Conservation (phyloP, 2,113 vertebrate genomes). For the Mola mola region DNA sequence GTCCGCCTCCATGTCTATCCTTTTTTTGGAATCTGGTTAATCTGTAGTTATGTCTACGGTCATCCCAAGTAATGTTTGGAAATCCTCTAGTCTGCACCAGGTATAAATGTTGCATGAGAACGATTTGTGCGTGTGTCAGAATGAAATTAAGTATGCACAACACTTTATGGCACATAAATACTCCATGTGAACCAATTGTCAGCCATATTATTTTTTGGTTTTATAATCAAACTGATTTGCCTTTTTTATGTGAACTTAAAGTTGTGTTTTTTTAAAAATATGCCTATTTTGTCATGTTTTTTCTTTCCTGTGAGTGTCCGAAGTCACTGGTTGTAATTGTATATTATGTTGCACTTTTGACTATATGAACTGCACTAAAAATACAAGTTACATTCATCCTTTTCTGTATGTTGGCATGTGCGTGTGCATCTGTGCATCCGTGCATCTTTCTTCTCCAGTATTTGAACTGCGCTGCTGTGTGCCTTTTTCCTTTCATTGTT, state of each 20-base stretch:
- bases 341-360: conserved; percentile 46
- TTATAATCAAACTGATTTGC: background rate
- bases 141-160: background rate
- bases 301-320: conserved; percentile 67
- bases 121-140: background rate
- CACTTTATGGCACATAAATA: background rate
- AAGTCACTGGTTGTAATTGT: conserved; percentile 64
- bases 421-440: conserved; percentile 2
- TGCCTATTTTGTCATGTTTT: conserved; percentile 53
- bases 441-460: conserved; percentile 12
- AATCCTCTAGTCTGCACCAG: too few species aligned
- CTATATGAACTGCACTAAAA: conserved; percentile 42
- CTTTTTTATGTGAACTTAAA: too few species aligned
- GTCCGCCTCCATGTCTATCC: too few species aligned
- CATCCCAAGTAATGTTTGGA: too few species aligned
- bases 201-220: too few species aligned
- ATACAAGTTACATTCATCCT: conserved; percentile 14
- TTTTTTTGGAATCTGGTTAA: too few species aligned
- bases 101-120: too few species aligned
- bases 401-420: conserved; percentile 6
- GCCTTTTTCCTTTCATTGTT: conserved; percentile 20
- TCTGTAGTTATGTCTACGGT: too few species aligned
- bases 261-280: too few species aligned
- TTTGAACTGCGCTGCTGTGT: conserved; percentile 10
- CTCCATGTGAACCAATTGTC: background rate